These are phyloP conservation scores for Anadara kagoshimensis DNA, from an alignment of 1,140 invertebrate species.

Conservation along the genomic window DNA sequence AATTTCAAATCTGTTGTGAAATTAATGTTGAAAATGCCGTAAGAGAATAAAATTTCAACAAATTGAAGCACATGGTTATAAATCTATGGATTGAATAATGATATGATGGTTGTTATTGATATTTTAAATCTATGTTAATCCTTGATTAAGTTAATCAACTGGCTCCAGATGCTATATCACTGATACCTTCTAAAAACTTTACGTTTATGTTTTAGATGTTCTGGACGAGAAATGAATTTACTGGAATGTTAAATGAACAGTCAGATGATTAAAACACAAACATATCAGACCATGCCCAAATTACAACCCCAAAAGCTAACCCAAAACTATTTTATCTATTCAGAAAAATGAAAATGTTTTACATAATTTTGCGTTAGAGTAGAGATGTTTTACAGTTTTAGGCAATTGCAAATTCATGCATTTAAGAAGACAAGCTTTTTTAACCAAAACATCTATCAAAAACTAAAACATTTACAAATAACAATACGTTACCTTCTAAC, in stretches of 20 bases:
- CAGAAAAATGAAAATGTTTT: not conserved
- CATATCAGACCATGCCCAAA: no score
- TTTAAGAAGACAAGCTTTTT: not conserved
- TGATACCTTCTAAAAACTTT: no score
- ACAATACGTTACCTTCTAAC: conserved; percentile 77
- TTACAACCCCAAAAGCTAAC: not conserved
- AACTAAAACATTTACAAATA: not conserved
- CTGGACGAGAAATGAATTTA: no score
- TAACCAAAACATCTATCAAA: not conserved
- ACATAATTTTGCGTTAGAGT: not conserved
- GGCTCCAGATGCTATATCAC: no score
- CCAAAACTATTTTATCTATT: not conserved
- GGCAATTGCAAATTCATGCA: not conserved
- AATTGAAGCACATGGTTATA: no score
- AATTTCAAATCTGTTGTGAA: not conserved
- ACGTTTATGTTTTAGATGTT: no score
- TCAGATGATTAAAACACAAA: no score
- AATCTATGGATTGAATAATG: no score
- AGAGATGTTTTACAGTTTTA: not conserved
- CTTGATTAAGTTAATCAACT: no score
- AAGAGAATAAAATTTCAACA: not conserved
- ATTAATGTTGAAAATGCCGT: not conserved
- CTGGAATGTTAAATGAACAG: no score
- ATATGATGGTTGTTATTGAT: no score
- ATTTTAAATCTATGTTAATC: not conserved